Evolutionary conservation across 2,797 vertebrate species (phyloP).

Genomic region (Acipenser transmontanus): DNA sequence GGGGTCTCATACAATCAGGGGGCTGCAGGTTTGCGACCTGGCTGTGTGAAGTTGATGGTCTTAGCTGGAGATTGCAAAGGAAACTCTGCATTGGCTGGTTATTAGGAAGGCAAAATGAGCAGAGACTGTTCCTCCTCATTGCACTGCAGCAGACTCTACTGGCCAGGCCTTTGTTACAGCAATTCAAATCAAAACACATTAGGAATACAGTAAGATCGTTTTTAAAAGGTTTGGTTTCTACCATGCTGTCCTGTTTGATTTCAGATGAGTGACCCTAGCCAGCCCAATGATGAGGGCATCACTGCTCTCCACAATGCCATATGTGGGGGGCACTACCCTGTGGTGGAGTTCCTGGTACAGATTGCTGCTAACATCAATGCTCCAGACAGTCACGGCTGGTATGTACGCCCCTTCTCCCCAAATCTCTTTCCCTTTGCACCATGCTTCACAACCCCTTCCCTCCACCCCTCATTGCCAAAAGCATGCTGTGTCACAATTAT

Average conservation of each 20-base stretch:
- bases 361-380: slow-evolving; percentile 79
- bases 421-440: not conserved
- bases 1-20: too few relatives aligned
- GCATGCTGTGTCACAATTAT: too few relatives aligned
- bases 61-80: slow-evolving; percentile 24
- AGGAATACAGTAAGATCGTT: too few relatives aligned
- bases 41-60: too few relatives aligned
- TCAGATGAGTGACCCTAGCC: slow-evolving; percentile 81
- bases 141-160: too few relatives aligned
- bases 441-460: not conserved
- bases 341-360: slow-evolving; percentile 80
- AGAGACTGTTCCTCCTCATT: too few relatives aligned
- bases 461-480: not conserved
- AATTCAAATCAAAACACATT: too few relatives aligned
- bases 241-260: not conserved
- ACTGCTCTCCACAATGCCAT: slow-evolving; percentile 87
- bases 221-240: not conserved
- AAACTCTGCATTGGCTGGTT: slow-evolving; percentile 15
- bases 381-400: slow-evolving; percentile 87
- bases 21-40: too few relatives aligned
- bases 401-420: slow-evolving; percentile 22
- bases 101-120: too few relatives aligned
- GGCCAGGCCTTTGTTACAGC: too few relatives aligned
- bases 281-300: slow-evolving; percentile 86
- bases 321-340: slow-evolving; percentile 75